Evolutionary conservation across 2,888 invertebrate genomes (phyloP).

Genomic region (Pherbina coryleti): DNA sequence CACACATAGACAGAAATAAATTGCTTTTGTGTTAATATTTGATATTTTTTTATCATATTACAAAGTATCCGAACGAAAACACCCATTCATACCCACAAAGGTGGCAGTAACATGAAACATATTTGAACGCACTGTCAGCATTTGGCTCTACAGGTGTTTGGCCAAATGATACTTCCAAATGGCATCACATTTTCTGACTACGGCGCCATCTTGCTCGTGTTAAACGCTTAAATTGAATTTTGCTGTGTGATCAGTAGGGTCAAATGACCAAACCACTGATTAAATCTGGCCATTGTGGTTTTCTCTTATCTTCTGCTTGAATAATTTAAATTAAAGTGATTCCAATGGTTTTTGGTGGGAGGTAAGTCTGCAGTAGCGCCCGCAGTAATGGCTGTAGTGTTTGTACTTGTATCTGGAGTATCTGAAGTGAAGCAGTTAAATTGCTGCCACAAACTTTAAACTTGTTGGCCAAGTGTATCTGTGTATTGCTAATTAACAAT

Average conservation of each 20-base stretch:
- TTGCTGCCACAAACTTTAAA: too few relatives aligned
- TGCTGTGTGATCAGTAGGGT: not conserved
- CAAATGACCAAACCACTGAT: too few relatives aligned
- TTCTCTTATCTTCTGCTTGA: conserved; percentile 3
- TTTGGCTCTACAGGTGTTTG: not conserved
- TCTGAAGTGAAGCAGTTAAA: too few relatives aligned
- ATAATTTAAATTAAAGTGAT: not conserved
- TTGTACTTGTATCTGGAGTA: too few relatives aligned
- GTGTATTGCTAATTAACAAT: too few relatives aligned
- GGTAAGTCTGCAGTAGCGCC: too few relatives aligned
- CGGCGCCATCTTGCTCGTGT: not conserved
- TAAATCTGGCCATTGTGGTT: not conserved
- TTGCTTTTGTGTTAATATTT: conserved; percentile 16
- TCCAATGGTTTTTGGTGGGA: not conserved
- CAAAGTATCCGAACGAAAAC: not conserved
- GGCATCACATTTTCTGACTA: not conserved
- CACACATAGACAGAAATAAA: conserved; percentile 4
- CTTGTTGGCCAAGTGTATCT: too few relatives aligned
- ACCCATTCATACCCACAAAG: not conserved
- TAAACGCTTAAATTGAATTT: conserved; percentile 5
- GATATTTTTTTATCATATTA: conserved; percentile 14
- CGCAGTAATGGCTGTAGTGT: too few relatives aligned
- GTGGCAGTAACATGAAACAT: not conserved
- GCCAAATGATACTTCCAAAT: not conserved
- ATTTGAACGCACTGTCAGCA: not conserved